These are phyloP conservation scores for Sebastolobus alascanus DNA, from an alignment of 2,797 vertebrate genomes.

Conservation along the genomic window DNA sequence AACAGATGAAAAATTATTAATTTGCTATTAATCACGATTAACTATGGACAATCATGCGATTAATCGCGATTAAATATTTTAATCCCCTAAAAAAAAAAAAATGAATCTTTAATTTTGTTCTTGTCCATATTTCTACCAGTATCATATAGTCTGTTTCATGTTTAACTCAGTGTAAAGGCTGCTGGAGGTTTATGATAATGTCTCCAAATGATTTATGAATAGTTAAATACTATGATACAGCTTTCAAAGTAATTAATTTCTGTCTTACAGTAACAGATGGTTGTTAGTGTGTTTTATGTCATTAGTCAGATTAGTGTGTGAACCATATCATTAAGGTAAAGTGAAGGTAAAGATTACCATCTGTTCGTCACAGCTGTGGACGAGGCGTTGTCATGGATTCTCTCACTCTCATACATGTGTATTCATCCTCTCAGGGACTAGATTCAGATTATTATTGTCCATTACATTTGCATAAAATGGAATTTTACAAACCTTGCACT, in stretches of 20 bases:
- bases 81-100: too few relatives aligned
- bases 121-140: too few relatives aligned
- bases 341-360: conserved; percentile 3
- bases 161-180: neutral
- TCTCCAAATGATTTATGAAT: neutral
- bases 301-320: conserved; percentile 2
- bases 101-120: too few relatives aligned
- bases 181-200: neutral
- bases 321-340: conserved; percentile 1
- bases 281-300: neutral
- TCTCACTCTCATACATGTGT: conserved; percentile 7
- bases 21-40: too few relatives aligned
- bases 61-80: too few relatives aligned
- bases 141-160: too few relatives aligned
- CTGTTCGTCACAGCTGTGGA: conserved; percentile 7
- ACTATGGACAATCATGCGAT: too few relatives aligned
- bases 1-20: too few relatives aligned
- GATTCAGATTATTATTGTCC: too few relatives aligned
- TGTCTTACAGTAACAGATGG: neutral
- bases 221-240: neutral
- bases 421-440: conserved; percentile 31
- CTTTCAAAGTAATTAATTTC: neutral
- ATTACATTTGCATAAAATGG: too few relatives aligned
- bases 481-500: too few relatives aligned
- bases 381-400: conserved; percentile 4